Conservation (phyloP, 2,113 vertebrate genomes). For the Pica pica region DNA sequence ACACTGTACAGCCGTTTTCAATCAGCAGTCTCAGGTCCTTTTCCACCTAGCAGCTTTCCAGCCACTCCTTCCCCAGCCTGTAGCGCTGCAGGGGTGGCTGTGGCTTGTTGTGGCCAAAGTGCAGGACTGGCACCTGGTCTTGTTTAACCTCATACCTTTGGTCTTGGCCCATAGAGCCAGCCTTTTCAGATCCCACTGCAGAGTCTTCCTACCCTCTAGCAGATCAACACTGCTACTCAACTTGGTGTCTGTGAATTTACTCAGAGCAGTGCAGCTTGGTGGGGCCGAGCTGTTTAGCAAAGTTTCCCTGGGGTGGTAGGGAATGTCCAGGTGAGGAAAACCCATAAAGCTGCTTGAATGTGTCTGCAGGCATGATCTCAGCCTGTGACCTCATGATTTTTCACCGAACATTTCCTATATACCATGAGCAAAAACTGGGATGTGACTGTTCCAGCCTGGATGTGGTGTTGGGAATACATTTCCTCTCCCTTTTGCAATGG, state of each 20-base stretch:
- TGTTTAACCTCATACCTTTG: background rate
- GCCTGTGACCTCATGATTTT: background rate
- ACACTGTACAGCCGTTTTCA: background rate
- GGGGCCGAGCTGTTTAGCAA: background rate
- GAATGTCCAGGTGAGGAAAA: background rate
- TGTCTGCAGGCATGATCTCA: background rate
- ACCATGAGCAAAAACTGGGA: background rate
- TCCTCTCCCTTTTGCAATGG: background rate
- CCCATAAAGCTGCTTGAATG: background rate
- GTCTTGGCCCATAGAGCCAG: background rate
- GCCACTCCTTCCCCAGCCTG: background rate
- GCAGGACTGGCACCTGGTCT: background rate
- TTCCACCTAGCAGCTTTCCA: background rate
- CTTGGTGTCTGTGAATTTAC: background rate
- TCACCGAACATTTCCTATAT: background rate
- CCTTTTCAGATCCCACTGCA: background rate
- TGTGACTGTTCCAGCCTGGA: background rate
- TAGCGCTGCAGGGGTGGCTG: background rate
- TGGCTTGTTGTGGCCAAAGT: background rate
- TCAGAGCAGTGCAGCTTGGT: accelerated
- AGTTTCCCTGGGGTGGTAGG: background rate
- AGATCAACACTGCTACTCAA: background rate
- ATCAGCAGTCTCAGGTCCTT: background rate
- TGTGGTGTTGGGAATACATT: background rate
- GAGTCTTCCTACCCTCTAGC: background rate